Evolutionary conservation across 1,140 invertebrate genomes (phyloP), one percentile per base, ranked within the genome.

Genomic region (Drosophila lini): DNA sequence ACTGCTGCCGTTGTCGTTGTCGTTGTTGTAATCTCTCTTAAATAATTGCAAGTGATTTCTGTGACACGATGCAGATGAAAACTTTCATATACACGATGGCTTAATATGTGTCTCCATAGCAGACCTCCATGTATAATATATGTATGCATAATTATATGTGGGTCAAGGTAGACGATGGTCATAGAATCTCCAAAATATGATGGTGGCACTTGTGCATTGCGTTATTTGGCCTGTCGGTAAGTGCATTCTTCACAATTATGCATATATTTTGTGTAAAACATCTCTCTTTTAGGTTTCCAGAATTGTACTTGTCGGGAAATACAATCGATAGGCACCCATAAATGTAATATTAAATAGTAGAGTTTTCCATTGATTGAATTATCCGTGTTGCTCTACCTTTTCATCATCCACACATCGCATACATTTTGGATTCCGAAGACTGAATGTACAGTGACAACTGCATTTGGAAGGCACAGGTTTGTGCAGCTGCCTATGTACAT

Each of bases 121-220:
- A 36, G 32, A 53, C 50, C 31, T 52, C 52, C 22, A 55, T 55
- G 34, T 55, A 55, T 38, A 55, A 55, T 36, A 55, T 55, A 55
- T 55, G 42, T 31, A 61, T 38, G 36, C 47, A 25, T 36, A 52
- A 52, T 63, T 57, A 64, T 64, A 64, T 64, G 61, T 64, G 56
- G 61, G 61, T 64, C 61, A 64, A 60, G 58, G 36, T 64, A 64
- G 28, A 60, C 56, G 31, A 60, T 60, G 36, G 16, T 60, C 56
- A 41, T 22, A 42, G 40, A 64, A 61, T 42, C 38, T 42, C 40
- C 61, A 61, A 41, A 63, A 59, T 60, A 64, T 61, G 40, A 34
- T 19, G 48, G n/a, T 55, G 22, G 32, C 47, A 15, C 59, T 61
- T 60, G 52, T 60, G 47, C 59, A 34, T 32, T 58, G 60, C 55